These are phyloP conservation scores for Cervus canadensis DNA, from an alignment of 2,113 vertebrate genomes.

Conservation along the genomic window DNA sequence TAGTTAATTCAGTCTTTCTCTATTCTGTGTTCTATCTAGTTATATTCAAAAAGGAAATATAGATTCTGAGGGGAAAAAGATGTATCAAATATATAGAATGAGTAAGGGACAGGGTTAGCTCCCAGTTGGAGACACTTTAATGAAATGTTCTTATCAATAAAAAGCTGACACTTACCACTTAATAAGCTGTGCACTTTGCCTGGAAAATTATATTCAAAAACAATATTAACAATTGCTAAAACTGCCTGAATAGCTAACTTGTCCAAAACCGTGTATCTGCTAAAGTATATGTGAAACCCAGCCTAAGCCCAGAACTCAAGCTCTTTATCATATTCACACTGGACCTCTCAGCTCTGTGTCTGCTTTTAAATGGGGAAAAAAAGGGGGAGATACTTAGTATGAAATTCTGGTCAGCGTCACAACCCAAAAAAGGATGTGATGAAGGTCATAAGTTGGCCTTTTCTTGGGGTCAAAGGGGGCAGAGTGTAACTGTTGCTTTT, in stretches of 20 bases:
- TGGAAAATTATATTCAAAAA: not conserved
- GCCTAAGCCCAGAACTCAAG: not conserved
- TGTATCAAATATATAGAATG: not conserved
- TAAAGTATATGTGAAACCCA: not conserved
- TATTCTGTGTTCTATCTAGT: not conserved
- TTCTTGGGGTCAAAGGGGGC: accelerated
- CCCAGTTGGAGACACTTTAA: not conserved
- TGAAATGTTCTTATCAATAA: not conserved
- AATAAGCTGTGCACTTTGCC: not conserved
- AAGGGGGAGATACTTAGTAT: not conserved
- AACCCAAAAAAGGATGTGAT: not conserved
- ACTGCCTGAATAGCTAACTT: not conserved
- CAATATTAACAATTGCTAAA: not conserved
- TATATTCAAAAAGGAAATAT: not conserved
- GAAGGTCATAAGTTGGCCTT: accelerated
- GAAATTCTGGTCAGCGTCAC: not conserved
- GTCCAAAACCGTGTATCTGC: not conserved
- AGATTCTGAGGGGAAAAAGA: not conserved
- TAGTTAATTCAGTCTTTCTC: not conserved
- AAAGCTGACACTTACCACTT: not conserved
- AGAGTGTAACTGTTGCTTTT: not conserved
- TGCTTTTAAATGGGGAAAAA: not conserved
- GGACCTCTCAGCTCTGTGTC: not conserved
- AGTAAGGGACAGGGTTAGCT: not conserved
- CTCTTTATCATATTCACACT: not conserved